Evolutionary conservation across 2,113 vertebrate species (phyloP), one percentile per base, ranked within the genome.

Genomic region (Clarias macrocephalus): DNA sequence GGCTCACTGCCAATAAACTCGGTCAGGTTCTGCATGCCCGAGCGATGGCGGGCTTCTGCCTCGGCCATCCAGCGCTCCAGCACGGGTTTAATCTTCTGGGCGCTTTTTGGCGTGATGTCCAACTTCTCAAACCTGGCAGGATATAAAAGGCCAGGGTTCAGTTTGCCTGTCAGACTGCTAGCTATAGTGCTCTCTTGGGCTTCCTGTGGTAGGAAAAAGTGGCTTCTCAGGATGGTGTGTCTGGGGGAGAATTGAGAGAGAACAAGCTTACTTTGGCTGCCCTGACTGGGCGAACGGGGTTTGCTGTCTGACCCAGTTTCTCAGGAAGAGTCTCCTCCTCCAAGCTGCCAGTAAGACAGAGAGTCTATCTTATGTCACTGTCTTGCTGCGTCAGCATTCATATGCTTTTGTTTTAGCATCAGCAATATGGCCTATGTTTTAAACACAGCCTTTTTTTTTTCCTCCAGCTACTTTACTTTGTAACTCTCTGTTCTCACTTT

Each of bases 81-180:
- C 97, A 99, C 98, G 90, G 98, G 98, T 96, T 99, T 99, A 95
- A 99, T 99, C 98, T 99, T 99, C 98, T 99, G 98, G 96, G 98
- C 98, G 96, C 98, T 99, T 99, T 99, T 99, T 97, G 98, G 98
- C 94, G 98, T 99, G 98, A 99, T 99, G 97, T 99, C 98, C 98
- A 99, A 98, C 98, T 99, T 99, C 98, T 99, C 98, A 97, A 99
- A 99, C 98, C 98, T 99, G 98, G 98, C 98, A 99, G 98, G 98
- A 99, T 99, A 99, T 98, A 99, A 99, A 99, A 99, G 98, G 98
- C 98, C 98, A 99, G 98, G 98, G 96, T 99, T 99, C 98, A 99
- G 98, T 99, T 99, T 99, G 96, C 97, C 98, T 98, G 98, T 99
- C 97, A 99, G 97, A 99, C 97, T 97, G 98, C 96, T 99, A 99